A percentile compares a stretch with the other conserved stretches of the same genome.
Evolutionary conservation across 2,113 vertebrate genomes (phyloP).

Genomic region (Oreochromis tanganicae): DNA sequence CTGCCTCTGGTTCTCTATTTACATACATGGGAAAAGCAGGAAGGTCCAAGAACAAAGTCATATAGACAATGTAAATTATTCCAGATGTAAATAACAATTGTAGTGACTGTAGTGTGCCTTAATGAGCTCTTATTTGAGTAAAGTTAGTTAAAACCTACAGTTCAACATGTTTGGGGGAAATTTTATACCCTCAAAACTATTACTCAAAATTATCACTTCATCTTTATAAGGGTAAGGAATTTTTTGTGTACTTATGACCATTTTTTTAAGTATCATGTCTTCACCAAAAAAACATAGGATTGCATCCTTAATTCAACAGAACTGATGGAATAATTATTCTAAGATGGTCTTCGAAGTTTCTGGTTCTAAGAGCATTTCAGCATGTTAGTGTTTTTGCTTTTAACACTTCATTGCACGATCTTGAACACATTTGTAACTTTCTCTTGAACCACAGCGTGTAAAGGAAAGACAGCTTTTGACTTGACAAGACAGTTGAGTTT

Average conservation of each 20-base stretch:
- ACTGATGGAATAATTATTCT: neutral
- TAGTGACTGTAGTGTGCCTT: neutral
- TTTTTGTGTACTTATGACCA: neutral
- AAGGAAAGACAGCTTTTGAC: neutral
- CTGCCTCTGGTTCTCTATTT: neutral
- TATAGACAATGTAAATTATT: neutral
- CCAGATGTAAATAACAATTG: neutral
- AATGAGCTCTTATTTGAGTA: neutral
- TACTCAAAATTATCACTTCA: neutral
- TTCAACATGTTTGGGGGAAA: neutral
- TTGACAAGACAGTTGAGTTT: neutral
- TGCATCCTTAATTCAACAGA: neutral
- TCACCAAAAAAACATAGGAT: neutral
- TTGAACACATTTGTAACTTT: neutral
- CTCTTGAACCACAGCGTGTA: neutral
- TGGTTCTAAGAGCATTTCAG: neutral
- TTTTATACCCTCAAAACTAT: neutral
- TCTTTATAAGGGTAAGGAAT: neutral
- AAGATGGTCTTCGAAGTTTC: neutral
- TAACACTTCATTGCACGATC: neutral
- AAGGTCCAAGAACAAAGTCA: neutral
- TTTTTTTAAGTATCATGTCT: neutral
- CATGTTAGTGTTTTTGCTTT: neutral
- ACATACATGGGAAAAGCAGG: neutral
- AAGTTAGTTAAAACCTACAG: neutral